Conservation (phyloP, 2,113 vertebrate genomes). For the Strix aluco region DNA sequence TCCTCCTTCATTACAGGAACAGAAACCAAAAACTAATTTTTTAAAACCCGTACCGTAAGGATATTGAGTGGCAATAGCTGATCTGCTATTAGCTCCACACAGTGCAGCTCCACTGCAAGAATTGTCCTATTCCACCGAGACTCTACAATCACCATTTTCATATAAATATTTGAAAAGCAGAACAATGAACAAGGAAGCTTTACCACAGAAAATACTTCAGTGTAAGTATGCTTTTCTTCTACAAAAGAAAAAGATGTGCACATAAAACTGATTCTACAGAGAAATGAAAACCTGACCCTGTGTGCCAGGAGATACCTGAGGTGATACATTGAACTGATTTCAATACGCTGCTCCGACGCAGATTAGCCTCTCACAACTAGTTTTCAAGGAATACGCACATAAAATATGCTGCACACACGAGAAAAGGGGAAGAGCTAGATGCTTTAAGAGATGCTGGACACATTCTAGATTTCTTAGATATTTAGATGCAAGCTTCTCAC, state of each 20-base stretch:
- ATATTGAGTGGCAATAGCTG: not conserved
- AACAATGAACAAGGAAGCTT: not conserved
- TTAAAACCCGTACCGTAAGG: not conserved
- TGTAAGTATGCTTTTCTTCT: accelerated
- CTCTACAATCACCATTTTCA: not conserved
- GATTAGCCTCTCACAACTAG: not conserved
- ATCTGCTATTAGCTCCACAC: not conserved
- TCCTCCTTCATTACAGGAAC: not conserved
- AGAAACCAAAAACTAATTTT: not conserved
- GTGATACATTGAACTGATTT: not conserved
- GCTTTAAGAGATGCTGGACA: not conserved
- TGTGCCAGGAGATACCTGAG: not conserved
- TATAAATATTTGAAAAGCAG: not conserved
- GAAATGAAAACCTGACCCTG: not conserved
- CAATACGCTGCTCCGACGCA: not conserved
- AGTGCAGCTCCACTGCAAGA: not conserved
- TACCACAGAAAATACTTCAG: not conserved
- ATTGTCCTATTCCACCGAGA: not conserved
- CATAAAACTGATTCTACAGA: accelerated
- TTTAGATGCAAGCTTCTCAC: not conserved
- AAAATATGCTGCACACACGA: not conserved
- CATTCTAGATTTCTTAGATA: not conserved
- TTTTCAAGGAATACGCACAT: not conserved
- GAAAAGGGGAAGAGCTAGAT: not conserved
- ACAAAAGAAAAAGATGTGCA: not conserved